Evolutionary conservation across 2,888 invertebrate species (phyloP).

Genomic region (Scaptomyza cyrtandrae): DNA sequence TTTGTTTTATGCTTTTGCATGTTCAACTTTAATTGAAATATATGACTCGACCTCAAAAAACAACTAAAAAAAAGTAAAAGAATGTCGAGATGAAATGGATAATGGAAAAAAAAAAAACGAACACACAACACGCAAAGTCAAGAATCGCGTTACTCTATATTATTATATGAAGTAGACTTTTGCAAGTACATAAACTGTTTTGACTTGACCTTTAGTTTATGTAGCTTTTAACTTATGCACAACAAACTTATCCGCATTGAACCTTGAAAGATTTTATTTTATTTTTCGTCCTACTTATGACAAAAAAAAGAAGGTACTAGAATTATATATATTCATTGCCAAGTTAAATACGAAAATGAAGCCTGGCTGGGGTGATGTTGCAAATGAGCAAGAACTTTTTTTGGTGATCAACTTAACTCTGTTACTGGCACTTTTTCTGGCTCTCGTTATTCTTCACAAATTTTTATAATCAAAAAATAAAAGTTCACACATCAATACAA

Average conservation of each 20-base stretch:
- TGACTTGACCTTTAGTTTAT: constrained; percentile 64
- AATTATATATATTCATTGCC: constrained; percentile 25
- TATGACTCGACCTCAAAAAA: constrained; percentile 55
- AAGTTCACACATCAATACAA: constrained; percentile 50
- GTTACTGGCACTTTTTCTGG: constrained; percentile 3
- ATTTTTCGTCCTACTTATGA: constrained; percentile 62
- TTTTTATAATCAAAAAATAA: constrained; percentile 42
- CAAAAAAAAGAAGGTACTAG: constrained; percentile 12
- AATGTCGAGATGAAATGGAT: constrained; percentile 26
- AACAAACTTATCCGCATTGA: constrained; percentile 51
- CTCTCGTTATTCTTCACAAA: too few relatives aligned
- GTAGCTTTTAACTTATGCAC: constrained; percentile 11
- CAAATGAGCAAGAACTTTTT: constrained; percentile 12
- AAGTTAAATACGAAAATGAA: constrained; percentile 20
- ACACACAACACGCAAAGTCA: constrained; percentile 54
- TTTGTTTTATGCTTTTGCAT: constrained; percentile 58
- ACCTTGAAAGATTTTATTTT: constrained; percentile 67
- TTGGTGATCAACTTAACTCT: constrained; percentile 29
- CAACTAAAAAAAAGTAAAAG: constrained; percentile 2
- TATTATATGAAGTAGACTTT: neutral
- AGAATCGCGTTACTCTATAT: constrained; percentile 36
- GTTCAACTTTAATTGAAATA: constrained; percentile 73
- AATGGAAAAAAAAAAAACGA: neutral
- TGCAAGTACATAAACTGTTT: constrained; percentile 43
- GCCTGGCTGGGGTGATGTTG: neutral